Evolutionary conservation across 2,113 vertebrate species (phyloP).

Genomic region (Athene cunicularia): DNA sequence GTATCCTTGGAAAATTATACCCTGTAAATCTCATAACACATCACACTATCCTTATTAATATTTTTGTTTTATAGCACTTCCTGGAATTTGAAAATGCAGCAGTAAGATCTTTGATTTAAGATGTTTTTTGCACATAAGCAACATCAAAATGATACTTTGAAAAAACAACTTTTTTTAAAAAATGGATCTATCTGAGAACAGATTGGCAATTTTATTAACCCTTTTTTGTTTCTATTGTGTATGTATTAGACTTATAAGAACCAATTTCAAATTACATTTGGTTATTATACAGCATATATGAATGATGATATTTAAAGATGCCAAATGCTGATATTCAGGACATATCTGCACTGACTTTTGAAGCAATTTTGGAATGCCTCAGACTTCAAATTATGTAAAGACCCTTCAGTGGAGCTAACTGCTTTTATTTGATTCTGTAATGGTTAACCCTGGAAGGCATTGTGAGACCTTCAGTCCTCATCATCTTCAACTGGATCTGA

Average conservation of each 20-base stretch:
- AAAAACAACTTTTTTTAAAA: not conserved
- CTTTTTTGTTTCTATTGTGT: not conserved
- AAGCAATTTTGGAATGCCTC: not conserved
- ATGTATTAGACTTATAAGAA: not conserved
- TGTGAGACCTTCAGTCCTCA: not conserved
- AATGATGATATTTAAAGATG: not conserved
- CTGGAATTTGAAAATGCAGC: not conserved
- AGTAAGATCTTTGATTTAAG: not conserved
- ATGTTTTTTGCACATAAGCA: not conserved
- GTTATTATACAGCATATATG: not conserved
- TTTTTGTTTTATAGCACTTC: not conserved
- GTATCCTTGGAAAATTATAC: not conserved
- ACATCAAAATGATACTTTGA: not conserved
- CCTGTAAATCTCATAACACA: not conserved
- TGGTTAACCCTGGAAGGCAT: not conserved
- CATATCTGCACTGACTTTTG: not conserved
- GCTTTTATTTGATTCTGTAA: not conserved
- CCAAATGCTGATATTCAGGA: not conserved
- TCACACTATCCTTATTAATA: not conserved
- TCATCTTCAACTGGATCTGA: not conserved
- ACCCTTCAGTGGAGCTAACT: not conserved
- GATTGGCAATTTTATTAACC: not conserved
- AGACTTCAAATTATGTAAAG: not conserved
- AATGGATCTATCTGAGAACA: not conserved
- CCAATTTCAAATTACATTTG: not conserved